Evolutionary conservation across 2,113 vertebrate genomes (phyloP).

Genomic region (Misgurnus anguillicaudatus): DNA sequence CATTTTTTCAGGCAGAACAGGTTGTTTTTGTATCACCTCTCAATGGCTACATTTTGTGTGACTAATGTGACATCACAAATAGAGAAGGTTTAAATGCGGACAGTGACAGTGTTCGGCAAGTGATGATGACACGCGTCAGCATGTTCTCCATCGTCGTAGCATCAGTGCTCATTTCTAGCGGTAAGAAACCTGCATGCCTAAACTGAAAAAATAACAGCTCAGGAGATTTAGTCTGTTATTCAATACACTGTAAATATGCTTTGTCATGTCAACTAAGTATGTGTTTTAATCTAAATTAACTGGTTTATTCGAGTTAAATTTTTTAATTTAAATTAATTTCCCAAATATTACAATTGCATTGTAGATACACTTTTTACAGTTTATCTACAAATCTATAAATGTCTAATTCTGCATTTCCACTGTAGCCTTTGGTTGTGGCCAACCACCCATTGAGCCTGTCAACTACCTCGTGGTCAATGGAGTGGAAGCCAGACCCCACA

Average conservation of each 20-base stretch:
- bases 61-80: neutral
- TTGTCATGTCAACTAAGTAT: too few relatives aligned
- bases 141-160: constrained; percentile 77
- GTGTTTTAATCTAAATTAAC: too few relatives aligned
- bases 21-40: neutral
- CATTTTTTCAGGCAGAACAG: neutral
- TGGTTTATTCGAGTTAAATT: neutral
- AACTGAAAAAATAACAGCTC: constrained; percentile 6
- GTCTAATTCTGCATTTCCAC: constrained; percentile 18
- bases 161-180: constrained; percentile 74
- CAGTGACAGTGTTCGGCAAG: constrained; percentile 33
- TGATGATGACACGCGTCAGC: constrained; percentile 66
- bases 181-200: constrained; percentile 68
- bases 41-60: neutral
- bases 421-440: constrained; percentile 83
- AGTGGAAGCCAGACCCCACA: constrained; percentile 79
- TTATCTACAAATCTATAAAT: neutral
- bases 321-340: neutral
- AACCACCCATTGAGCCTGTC: constrained; percentile 72
- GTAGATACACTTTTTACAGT: too few relatives aligned
- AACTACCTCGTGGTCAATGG: constrained; percentile 84
- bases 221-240: neutral
- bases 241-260: neutral
- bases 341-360: too few relatives aligned
- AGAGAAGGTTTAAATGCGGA: constrained; percentile 66